Base-by-base conservation (phyloP, 2,888 invertebrate genomes). In the Chouioia cunea region DNA sequence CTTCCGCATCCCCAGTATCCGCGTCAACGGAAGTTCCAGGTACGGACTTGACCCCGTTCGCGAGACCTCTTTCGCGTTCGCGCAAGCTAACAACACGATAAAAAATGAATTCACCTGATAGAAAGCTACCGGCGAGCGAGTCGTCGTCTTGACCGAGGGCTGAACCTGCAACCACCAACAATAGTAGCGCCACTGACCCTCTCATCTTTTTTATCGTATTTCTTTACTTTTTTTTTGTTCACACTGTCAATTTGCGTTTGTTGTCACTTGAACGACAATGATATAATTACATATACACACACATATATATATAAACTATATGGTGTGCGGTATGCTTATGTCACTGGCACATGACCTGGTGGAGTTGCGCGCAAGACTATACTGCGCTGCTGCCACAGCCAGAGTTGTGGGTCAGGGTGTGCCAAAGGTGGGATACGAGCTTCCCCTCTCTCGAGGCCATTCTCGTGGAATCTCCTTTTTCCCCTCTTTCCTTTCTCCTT, bases 91-190 rank as follows among this genome's bases (percentile, higher is more conserved):
- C 53, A 46, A 53, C 22, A 43, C 2, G 18, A 52, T 56, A 36
- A 4, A 0, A 3, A 43, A 36, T n/a, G 43, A 57, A 8, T 87
- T 87, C 88, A 94, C 94, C 94, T 86, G 94, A 93, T 67, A 95
- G 88, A 85, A 94, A 93, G 81, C 93, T 93, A 80, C 93, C 92
- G 74, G 94, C 93, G 82, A 94, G 88, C 60, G 93, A 93, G 78
- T 94, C 94, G 83, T 93, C 93, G 76, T 87, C 87, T 79, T 87
- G 87, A 52, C 81, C 80, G 65, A 74, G 67, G 67, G 78, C 77
- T 36, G 36, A 65, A 76, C 70, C 67, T 70, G 50, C 56, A 70
- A 68, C 48, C 56, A 69, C 53, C 65, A 71, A 58, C 67, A 67
- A 69, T 62, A 71, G 73, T 68, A 70, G 67, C 60, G 65, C 63